Conservation (phyloP, 2,888 invertebrate species). For the Chorisops tibialis region DNA sequence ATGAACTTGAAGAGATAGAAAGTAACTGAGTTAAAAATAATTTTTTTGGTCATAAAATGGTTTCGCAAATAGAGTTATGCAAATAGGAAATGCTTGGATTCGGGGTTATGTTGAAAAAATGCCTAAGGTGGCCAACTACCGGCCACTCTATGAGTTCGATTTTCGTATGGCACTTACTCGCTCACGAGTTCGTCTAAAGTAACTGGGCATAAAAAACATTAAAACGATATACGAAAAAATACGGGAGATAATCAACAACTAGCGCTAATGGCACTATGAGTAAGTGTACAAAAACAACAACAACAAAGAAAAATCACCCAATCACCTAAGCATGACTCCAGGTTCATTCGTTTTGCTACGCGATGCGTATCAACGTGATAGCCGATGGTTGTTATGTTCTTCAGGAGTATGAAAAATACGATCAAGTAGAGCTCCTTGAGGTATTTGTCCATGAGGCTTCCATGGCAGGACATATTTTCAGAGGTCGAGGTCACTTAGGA, state of each 20-base stretch:
- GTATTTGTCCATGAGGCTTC: background rate
- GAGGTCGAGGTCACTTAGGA: background rate
- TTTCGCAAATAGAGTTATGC: too few species aligned
- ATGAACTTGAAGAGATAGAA: too few species aligned
- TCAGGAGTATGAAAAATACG: slow-evolving; percentile 25
- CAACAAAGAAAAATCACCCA: background rate
- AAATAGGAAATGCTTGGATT: too few species aligned
- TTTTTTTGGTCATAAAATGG: too few species aligned
- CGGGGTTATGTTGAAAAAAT: too few species aligned
- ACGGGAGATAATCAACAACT: background rate
- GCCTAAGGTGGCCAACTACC: too few species aligned
- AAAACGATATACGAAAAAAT: background rate
- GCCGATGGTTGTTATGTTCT: slow-evolving; percentile 26
- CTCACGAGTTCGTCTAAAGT: background rate
- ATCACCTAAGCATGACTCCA: slow-evolving; percentile 50
- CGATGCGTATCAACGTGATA: slow-evolving; percentile 40
- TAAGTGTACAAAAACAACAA: background rate
- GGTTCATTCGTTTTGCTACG: slow-evolving; percentile 49
- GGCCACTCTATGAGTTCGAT: too few species aligned
- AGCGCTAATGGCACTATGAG: background rate
- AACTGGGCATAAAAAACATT: background rate
- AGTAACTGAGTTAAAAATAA: too few species aligned
- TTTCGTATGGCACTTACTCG: too few species aligned
- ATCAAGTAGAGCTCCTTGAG: slow-evolving; percentile 15
- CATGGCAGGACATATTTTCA: background rate